A percentile compares a stretch with the other conserved stretches of the same genome.
Evolutionary conservation across 2,113 vertebrate species (phyloP).

Genomic region (Peromyscus leucopus): DNA sequence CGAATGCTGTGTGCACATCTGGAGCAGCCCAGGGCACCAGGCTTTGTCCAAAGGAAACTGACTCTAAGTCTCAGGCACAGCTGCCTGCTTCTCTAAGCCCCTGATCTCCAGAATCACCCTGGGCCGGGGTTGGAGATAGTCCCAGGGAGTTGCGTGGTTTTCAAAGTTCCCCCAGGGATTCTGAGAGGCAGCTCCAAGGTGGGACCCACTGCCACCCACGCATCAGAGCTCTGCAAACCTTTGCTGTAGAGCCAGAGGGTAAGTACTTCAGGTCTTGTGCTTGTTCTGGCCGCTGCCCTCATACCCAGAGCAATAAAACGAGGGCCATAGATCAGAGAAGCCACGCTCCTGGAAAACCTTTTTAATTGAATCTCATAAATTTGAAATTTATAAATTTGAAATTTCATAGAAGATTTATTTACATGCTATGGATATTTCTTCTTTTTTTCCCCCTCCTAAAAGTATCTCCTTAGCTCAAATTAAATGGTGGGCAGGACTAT

Average conservation of each 20-base stretch:
- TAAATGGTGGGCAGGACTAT: fast-evolving
- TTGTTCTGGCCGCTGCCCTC: background rate
- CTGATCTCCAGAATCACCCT: background rate
- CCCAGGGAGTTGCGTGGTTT: background rate
- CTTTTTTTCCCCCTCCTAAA: background rate
- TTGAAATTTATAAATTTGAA: background rate
- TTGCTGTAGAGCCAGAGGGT: background rate
- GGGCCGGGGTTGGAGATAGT: too few relatives aligned
- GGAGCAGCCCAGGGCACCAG: background rate
- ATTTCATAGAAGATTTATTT: slow-evolving; percentile 51
- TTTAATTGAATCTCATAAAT: background rate
- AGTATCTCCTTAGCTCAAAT: background rate
- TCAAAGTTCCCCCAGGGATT: background rate
- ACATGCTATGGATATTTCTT: background rate
- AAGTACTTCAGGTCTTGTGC: background rate
- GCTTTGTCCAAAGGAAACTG: background rate
- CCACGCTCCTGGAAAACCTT: background rate
- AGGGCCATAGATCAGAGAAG: background rate
- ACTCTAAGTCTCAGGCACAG: background rate
- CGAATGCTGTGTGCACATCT: background rate
- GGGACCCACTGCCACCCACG: background rate
- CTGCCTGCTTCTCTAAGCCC: background rate
- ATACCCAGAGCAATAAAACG: background rate
- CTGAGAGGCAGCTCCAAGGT: background rate
- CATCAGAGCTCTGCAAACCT: background rate